Percentiles rank a stretch among this genome's conserved stretches.
These are phyloP conservation scores for Orthonevra nobilis DNA, from an alignment of 2,888 invertebrate genomes.

Conservation along the genomic window DNA sequence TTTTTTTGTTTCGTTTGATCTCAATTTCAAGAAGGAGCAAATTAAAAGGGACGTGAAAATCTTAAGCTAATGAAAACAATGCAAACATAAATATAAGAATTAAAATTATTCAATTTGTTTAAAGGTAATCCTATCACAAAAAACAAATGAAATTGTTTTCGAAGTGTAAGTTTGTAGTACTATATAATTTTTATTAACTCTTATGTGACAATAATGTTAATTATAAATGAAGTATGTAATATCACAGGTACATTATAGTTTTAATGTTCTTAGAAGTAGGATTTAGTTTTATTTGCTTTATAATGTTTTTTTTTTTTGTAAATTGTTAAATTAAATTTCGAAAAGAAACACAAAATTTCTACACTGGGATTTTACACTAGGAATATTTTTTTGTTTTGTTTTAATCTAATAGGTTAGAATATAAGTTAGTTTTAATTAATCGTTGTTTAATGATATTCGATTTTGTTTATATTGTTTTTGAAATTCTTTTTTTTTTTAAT, in stretches of 20 bases:
- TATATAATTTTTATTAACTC: neutral
- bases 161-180: conserved; percentile 21
- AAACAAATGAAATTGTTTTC: conserved; percentile 16
- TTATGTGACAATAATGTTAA: conserved; percentile 59
- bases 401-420: conserved; percentile 42
- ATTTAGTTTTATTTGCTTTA: no score
- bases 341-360: conserved; percentile 38
- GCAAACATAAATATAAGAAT: conserved; percentile 45
- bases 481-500: conserved; percentile 27
- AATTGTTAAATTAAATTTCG: conserved; percentile 23
- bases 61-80: neutral
- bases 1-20: conserved; percentile 21
- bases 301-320: no score
- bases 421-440: conserved; percentile 34
- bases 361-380: conserved; percentile 72
- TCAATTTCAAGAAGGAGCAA: neutral
- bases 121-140: conserved; percentile 43
- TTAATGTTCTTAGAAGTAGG: conserved; percentile 72
- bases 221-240: conserved; percentile 75
- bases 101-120: conserved; percentile 9
- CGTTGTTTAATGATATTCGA: conserved; percentile 67
- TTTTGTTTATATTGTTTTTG: conserved; percentile 28
- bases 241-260: conserved; percentile 80
- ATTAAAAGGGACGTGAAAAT: neutral
- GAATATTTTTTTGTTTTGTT: conserved; percentile 60